phyloP scores from a whole-genome alignment of 2,888 invertebrate species.

The Euclidia mi region DNA sequence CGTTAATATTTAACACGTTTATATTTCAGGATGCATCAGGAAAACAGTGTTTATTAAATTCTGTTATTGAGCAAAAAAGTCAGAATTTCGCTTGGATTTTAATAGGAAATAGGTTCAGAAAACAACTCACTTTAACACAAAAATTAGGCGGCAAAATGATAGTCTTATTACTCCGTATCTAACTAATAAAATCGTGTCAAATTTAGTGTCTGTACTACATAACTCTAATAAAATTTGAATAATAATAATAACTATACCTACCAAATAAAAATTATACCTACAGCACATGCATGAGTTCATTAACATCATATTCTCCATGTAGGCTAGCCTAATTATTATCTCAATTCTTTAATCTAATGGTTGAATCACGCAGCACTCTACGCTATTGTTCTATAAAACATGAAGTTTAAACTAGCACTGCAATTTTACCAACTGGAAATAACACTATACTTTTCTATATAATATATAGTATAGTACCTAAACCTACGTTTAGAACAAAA shows the following conservation, averaged over 20 bases:
- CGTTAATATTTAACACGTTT: no score
- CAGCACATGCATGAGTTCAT: conserved; percentile 46
- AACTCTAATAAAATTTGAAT: not conserved
- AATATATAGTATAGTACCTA: conserved; percentile 1
- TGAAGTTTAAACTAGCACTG: conserved; percentile 9
- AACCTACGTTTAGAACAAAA: not conserved
- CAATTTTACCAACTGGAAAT: conserved; percentile 3
- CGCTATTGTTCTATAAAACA: conserved; percentile 34
- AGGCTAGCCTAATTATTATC: conserved; percentile 55
- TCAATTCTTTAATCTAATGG: conserved; percentile 46
- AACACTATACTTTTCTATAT: no score
- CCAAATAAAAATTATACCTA: conserved; percentile 7
- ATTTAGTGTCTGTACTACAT: not conserved
- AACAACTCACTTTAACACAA: no score
- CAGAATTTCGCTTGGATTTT: no score
- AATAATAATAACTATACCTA: not conserved
- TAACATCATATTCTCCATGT: conserved; percentile 53
- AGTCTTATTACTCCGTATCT: no score
- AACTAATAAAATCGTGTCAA: no score
- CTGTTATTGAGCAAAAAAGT: no score
- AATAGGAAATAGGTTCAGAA: no score
- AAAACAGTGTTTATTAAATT: no score
- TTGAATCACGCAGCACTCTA: conserved; percentile 29
- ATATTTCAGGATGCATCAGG: no score
- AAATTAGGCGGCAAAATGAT: no score